These are phyloP conservation scores for Dryomyza anilis DNA, from an alignment of 2,888 invertebrate genomes.

Conservation along the genomic window DNA sequence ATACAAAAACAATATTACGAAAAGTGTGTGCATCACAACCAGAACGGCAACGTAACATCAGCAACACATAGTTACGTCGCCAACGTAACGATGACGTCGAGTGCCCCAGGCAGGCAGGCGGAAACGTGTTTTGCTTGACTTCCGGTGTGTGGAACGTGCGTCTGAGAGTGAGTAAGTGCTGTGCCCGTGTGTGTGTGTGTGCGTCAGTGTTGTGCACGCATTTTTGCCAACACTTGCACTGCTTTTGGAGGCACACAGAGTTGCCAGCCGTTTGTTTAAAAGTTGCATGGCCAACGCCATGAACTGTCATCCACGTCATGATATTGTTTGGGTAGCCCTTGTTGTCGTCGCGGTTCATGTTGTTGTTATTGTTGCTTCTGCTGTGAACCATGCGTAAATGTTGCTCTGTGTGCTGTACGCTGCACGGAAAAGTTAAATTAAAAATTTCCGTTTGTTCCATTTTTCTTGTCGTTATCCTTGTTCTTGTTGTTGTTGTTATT, in stretches of 20 bases:
- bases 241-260: too few relatives aligned
- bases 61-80: neutral
- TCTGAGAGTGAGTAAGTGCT: neutral
- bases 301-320: neutral
- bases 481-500: too few relatives aligned
- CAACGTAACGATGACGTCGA: neutral
- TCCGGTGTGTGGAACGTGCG: constrained; percentile 1
- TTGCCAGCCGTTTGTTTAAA: too few relatives aligned
- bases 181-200: neutral
- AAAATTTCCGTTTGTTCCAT: constrained; percentile 4
- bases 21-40: neutral
- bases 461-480: neutral
- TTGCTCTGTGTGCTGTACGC: neutral
- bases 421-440: constrained; percentile 10
- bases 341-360: neutral
- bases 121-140: constrained; percentile 7
- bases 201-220: neutral
- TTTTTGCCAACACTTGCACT: neutral
- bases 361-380: neutral
- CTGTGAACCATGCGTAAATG: neutral
- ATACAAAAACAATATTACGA: neutral
- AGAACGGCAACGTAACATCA: neutral
- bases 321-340: neutral
- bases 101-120: constrained; percentile 3
- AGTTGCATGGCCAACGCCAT: neutral